Evolutionary conservation across 2,888 invertebrate genomes (phyloP), one percentile per base, ranked within the genome.

Genomic region (Tubulanus polymorphus): DNA sequence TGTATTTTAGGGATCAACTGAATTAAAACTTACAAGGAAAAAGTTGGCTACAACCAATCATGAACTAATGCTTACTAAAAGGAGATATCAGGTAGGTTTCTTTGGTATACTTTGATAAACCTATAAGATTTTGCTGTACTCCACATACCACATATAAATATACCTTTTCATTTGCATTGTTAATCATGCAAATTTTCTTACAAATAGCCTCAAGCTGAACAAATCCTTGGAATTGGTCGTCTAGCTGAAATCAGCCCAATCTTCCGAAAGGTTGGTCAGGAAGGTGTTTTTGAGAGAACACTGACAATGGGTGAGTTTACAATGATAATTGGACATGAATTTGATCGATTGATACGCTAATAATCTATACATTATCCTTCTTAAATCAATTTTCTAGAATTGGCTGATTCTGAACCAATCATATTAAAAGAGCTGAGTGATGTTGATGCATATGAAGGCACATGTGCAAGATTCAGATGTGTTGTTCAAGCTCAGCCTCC

Each of bases 361-460:
- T 35, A 23, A 53, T 45, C 29, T 29, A 37, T 28, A 30, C 26
- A 23, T 26, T 53, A 20, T 37, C 30, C n/a, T 47, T 37, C 20
- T 18, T n/a, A n/a, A n/a, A n/a, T n/a, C n/a, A n/a, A n/a, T 6
- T 37, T 63, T 68, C 28, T 66, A 75, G 76, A 76, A 66, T 60
- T 75, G 56, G 74, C 75, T 35, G 75, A 75, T 59, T 70, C 70
- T 60, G 69, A 71, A 71, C 93, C 93, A 49, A 86, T 88, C 65
- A 84, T 93, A 59, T 85, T 89, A 61, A 73, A 76, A 58, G 72
- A 74, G 54, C 87, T 89, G 69, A 88, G 88, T n/a, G 90, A 91
- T 75, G 86, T 76, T 29, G 71, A 74, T 48, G 72, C 72, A 23
- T 73, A 64, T 53, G 75, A 74, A 52, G 76, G 75, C 1, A 71